A percentile compares a stretch with the other conserved stretches of the same genome.
Conservation (phyloP, 2,113 vertebrate species). For the Poicephalus meyeri region DNA sequence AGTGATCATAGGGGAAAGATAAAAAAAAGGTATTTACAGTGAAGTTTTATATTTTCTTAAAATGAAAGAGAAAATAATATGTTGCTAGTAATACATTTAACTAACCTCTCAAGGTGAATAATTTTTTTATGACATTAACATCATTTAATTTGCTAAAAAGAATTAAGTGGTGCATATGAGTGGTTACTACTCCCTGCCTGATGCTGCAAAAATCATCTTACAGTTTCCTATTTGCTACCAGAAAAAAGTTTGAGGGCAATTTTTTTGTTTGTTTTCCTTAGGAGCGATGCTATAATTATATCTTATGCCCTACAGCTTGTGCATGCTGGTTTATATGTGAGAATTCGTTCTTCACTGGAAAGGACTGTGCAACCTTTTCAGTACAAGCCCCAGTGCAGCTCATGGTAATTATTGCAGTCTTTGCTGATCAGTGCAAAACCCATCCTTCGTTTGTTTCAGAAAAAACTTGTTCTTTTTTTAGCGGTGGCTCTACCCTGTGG, state of each 20-base stretch:
- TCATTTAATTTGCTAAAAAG: background rate
- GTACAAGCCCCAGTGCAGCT: background rate
- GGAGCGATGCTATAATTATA: background rate
- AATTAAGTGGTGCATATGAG: background rate
- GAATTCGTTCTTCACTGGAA: background rate
- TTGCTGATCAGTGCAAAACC: constrained; percentile 1
- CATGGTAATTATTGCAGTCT: background rate
- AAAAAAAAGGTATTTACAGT: background rate
- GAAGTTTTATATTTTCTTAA: background rate
- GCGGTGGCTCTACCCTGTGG: background rate
- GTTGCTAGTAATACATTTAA: background rate
- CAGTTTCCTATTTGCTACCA: background rate
- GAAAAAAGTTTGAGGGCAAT: background rate
- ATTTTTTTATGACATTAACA: background rate
- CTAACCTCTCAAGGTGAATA: background rate
- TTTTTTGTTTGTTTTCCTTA: background rate
- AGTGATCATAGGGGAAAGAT: background rate
- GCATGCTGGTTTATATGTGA: background rate
- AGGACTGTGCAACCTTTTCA: background rate
- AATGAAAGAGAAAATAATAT: background rate
- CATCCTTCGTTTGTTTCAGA: background rate
- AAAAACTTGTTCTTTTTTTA: background rate
- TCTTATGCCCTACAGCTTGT: background rate
- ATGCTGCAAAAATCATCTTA: background rate
- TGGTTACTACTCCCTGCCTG: background rate